Percentiles rank a stretch among this genome's conserved stretches.
phyloP scores from a whole-genome alignment of 2,888 invertebrate genomes.

The Myathropa florea region DNA sequence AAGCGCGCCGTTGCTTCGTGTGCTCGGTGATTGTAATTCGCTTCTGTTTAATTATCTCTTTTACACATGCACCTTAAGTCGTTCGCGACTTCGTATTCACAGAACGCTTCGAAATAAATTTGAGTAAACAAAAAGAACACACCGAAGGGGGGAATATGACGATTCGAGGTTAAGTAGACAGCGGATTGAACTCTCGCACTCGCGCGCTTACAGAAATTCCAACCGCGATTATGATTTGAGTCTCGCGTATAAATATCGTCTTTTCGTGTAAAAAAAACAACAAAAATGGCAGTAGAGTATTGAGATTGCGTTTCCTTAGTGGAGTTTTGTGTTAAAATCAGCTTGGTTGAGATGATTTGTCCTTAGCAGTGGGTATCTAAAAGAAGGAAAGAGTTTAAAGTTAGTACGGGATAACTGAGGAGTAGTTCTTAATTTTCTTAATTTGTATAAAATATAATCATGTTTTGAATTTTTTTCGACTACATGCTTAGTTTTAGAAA shows the following conservation, averaged over 20 bases:
- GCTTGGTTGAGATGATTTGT: neutral
- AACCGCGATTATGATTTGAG: neutral
- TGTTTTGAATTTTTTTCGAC: no score
- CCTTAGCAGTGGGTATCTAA: neutral
- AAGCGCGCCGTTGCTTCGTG: neutral
- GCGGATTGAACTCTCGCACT: neutral
- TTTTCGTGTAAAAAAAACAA: neutral
- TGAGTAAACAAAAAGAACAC: neutral
- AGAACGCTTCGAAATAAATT: neutral
- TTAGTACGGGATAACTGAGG: no score
- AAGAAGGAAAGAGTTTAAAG: neutral
- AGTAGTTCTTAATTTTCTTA: no score
- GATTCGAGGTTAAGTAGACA: conserved; percentile 2
- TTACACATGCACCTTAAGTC: conserved; percentile 2
- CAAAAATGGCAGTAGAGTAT: conserved; percentile 45
- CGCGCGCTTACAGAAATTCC: neutral
- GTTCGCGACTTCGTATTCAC: neutral
- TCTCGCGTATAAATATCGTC: conserved; percentile 1
- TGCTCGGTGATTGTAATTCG: neutral
- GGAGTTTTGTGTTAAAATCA: neutral
- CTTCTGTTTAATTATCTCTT: conserved; percentile 1
- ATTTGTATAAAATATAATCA: no score
- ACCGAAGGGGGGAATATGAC: neutral
- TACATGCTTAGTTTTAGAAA: no score
- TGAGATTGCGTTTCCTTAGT: conserved; percentile 14